phyloP scores from a whole-genome alignment of 1,140 invertebrate genomes.

The Pachyrhynchus sulphureomaculatus region DNA sequence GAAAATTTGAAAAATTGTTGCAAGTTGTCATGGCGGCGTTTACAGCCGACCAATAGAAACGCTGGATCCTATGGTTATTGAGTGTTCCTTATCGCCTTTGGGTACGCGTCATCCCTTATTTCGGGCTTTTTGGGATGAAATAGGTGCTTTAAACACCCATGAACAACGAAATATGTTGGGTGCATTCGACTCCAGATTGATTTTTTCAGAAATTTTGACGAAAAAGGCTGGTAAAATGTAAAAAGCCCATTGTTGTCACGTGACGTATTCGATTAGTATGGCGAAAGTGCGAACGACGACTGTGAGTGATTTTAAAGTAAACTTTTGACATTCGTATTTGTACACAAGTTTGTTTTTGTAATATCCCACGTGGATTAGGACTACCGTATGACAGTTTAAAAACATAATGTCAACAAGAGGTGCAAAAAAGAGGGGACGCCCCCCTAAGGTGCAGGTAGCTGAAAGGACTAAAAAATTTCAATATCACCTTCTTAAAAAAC shows the following conservation, averaged over 20 bases:
- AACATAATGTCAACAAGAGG: slow-evolving; percentile 78
- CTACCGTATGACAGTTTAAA: slow-evolving; percentile 49
- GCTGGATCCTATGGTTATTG: slow-evolving; percentile 59
- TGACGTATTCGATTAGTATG: slow-evolving; percentile 60
- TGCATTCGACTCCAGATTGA: background rate
- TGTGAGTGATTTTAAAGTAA: slow-evolving; percentile 57
- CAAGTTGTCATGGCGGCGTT: slow-evolving; percentile 63
- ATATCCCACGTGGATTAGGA: slow-evolving; percentile 51
- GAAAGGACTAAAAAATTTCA: slow-evolving; percentile 82
- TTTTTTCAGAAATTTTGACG: slow-evolving; percentile 9
- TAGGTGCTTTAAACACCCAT: slow-evolving; percentile 27
- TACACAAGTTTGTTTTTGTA: slow-evolving; percentile 62
- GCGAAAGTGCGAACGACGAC: slow-evolving; percentile 60
- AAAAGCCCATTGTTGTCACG: slow-evolving; percentile 56
- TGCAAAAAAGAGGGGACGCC: slow-evolving; percentile 81
- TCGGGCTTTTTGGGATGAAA: slow-evolving; percentile 52
- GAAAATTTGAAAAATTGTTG: slow-evolving; percentile 42
- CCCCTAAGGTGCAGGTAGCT: slow-evolving; percentile 82
- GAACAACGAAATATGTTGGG: background rate
- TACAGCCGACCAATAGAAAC: slow-evolving; percentile 60
- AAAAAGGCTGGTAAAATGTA: slow-evolving; percentile 45
- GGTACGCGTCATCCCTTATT: slow-evolving; percentile 63
- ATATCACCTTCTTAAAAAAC: slow-evolving; percentile 86
- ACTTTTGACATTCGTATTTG: slow-evolving; percentile 63
- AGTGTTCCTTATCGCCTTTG: slow-evolving; percentile 52